Evolutionary conservation across 35 echinoderm and acorn worm species (phyloP).

Genomic region (Ptychodera flava): DNA sequence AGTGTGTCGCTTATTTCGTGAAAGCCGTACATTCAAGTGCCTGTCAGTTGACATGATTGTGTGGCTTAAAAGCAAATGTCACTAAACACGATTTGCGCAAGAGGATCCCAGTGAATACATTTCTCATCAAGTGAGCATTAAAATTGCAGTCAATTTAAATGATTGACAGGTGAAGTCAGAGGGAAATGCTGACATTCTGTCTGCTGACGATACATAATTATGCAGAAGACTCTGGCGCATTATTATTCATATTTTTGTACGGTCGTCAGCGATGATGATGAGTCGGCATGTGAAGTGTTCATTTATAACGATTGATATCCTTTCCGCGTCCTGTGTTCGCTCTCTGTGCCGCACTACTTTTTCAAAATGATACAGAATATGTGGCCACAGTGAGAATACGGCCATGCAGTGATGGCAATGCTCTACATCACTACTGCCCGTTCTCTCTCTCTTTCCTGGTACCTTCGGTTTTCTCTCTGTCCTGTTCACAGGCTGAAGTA

Average conservation of each 20-base stretch:
- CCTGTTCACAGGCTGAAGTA: no score
- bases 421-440: no score
- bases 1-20: background rate
- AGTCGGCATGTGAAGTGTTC: background rate
- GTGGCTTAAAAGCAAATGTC: background rate
- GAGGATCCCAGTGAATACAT: background rate
- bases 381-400: no score
- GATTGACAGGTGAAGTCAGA: background rate
- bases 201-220: background rate
- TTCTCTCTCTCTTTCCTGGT: no score
- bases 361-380: no score
- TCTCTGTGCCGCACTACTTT: no score
- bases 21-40: background rate
- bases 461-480: no score
- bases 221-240: background rate
- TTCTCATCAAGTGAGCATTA: background rate
- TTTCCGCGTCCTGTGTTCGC: no score
- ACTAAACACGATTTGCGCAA: background rate
- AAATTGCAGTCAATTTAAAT: background rate
- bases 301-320: no score
- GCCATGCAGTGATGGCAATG: no score
- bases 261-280: background rate
- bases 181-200: background rate
- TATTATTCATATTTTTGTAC: background rate
- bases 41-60: background rate